Conservation (phyloP, 2,797 vertebrate genomes). For the Pipistrellus pipistrellus region DNA sequence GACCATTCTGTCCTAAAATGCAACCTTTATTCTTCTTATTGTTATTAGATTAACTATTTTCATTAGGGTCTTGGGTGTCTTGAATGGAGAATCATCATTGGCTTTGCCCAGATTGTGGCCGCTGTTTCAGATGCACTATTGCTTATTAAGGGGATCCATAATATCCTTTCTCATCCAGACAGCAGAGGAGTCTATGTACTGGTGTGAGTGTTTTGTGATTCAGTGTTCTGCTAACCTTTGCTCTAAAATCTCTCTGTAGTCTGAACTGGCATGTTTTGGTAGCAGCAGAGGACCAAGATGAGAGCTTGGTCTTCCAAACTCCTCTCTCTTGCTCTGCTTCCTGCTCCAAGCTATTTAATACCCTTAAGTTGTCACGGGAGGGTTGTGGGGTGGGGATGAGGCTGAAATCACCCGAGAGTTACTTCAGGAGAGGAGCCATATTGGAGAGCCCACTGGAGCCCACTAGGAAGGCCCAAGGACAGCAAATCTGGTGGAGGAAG, state of each 20-base stretch:
- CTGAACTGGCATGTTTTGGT: neutral
- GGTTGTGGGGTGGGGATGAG: neutral
- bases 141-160: neutral
- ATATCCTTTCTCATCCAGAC: neutral
- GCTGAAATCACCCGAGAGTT: neutral
- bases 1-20: neutral
- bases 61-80: neutral
- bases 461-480: too few relatives aligned
- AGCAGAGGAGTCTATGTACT: neutral
- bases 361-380: neutral
- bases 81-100: neutral
- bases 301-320: neutral
- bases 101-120: neutral
- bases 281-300: neutral
- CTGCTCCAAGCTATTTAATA: neutral
- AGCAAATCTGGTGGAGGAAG: neutral
- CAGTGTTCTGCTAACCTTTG: neutral
- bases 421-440: neutral
- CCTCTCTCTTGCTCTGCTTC: neutral
- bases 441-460: neutral
- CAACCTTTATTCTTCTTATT: neutral
- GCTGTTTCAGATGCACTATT: neutral
- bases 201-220: neutral
- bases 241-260: neutral
- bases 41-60: neutral